phyloP scores from a whole-genome alignment of 2,113 vertebrate species.

The Channa argus region DNA sequence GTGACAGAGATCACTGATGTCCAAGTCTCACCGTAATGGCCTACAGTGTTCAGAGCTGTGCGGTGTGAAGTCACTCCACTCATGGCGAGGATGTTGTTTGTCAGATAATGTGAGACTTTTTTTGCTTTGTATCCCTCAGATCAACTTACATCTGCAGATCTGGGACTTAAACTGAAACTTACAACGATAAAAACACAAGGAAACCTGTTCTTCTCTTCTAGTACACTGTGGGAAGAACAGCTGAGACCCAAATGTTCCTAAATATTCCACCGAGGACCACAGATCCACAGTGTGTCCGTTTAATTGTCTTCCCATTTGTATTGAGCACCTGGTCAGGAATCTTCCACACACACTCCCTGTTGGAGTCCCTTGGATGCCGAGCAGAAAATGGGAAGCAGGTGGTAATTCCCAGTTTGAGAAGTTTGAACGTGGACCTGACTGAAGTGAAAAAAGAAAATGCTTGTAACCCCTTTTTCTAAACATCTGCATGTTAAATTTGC shows the following conservation, averaged over 20 bases:
- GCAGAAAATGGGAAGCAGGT: conserved; percentile 67
- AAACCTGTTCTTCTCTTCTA: conserved; percentile 64
- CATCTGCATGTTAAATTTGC: conserved; percentile 59
- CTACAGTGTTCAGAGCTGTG: conserved; percentile 4
- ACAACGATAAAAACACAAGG: conserved; percentile 40
- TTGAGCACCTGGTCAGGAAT: conserved; percentile 70
- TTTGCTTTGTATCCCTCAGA: conserved; percentile 49
- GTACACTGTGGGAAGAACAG: conserved; percentile 59
- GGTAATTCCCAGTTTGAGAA: conserved; percentile 37
- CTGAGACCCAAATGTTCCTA: conserved; percentile 55
- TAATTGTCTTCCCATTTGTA: conserved; percentile 65
- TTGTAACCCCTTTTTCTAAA: conserved; percentile 17
- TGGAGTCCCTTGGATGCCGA: conserved; percentile 51
- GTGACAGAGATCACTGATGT: conserved; percentile 73
- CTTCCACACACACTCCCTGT: conserved; percentile 45
- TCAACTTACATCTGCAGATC: conserved; percentile 62
- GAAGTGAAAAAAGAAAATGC: background rate
- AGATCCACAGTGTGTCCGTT: conserved; percentile 49
- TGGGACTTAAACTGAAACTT: conserved; percentile 31
- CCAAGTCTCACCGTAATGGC: conserved; percentile 56
- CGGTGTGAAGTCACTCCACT: conserved; percentile 36
- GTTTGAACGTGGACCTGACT: conserved; percentile 15
- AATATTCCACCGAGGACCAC: conserved; percentile 58
- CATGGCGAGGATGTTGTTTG: conserved; percentile 54
- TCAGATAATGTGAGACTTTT: conserved; percentile 50